A percentile compares a stretch with the other conserved stretches of the same genome.
phyloP scores from a whole-genome alignment of 1,140 invertebrate genomes.

The Chironomus tepperi region DNA sequence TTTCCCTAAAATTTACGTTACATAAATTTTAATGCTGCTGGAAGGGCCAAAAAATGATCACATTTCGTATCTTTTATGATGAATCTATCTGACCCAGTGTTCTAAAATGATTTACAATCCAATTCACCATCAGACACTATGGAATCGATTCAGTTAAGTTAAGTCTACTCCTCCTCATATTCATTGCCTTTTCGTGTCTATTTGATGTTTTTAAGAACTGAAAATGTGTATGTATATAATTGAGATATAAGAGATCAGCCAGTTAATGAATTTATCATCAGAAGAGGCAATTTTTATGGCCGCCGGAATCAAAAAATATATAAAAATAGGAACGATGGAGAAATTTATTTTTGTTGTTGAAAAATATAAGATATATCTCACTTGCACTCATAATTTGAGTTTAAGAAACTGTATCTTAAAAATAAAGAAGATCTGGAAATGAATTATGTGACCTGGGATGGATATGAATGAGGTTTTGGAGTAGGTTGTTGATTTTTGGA shows the following conservation, averaged over 20 bases:
- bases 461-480: too few species aligned
- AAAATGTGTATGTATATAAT: background rate
- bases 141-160: background rate
- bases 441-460: too few species aligned
- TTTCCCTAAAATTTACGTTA: too few species aligned
- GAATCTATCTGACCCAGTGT: background rate
- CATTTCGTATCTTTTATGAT: background rate
- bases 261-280: conserved; percentile 6
- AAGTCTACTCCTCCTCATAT: background rate
- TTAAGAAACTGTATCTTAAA: too few species aligned
- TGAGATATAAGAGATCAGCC: conserved; percentile 1
- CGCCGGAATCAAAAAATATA: background rate
- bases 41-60: background rate
- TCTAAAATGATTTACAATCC: background rate
- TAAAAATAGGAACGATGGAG: background rate
- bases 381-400: background rate
- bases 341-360: background rate
- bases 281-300: background rate
- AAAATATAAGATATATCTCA: background rate
- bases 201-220: too few species aligned
- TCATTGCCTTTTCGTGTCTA: conserved; percentile 11
- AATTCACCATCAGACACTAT: background rate
- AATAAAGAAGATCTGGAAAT: too few species aligned
- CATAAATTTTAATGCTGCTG: background rate
- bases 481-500: too few species aligned